A percentile compares a stretch with the other conserved stretches of the same genome.
phyloP scores from a whole-genome alignment of 2,888 invertebrate genomes.

The Crocallis elinguaria region DNA sequence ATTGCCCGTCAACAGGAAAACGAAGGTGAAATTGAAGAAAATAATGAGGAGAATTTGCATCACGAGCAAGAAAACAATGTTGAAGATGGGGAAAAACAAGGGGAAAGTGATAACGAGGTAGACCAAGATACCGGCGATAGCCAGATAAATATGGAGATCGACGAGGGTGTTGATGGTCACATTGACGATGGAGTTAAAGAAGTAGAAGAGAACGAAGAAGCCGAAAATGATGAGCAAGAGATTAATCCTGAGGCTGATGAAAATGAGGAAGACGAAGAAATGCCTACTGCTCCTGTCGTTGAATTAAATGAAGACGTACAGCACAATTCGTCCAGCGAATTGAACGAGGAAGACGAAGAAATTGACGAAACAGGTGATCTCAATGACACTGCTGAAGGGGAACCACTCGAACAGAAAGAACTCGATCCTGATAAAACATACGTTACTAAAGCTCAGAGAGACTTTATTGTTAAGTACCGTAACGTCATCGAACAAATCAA shows the following conservation, averaged over 20 bases:
- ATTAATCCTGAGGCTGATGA: conserved; percentile 56
- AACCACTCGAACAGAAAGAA: conserved; percentile 58
- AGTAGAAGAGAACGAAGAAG: conserved; percentile 42
- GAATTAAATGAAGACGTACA: conserved; percentile 79
- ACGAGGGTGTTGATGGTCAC: conserved; percentile 43
- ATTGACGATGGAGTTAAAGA: conserved; percentile 50
- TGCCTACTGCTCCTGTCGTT: conserved; percentile 69
- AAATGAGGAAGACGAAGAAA: conserved; percentile 71
- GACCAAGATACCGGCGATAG: conserved; percentile 52
- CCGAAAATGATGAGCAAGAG: conserved; percentile 53
- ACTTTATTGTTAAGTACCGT: conserved; percentile 74
- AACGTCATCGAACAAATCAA: conserved; percentile 80
- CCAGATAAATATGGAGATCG: conserved; percentile 53
- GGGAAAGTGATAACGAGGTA: conserved; percentile 56
- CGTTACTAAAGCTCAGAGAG: conserved; percentile 75
- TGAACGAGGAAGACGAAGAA: conserved; percentile 66
- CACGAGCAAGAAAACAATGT: conserved; percentile 47
- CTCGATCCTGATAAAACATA: conserved; percentile 71
- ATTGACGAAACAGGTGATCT: conserved; percentile 53
- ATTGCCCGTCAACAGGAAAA: conserved; percentile 70
- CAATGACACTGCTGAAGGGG: conserved; percentile 62
- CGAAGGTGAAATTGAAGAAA: conserved; percentile 46
- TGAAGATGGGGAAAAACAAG: conserved; percentile 43
- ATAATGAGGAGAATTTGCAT: conserved; percentile 48
- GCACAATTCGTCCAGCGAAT: conserved; percentile 65